phyloP scores from a whole-genome alignment of 1,140 invertebrate species.

The Brachionus rotundiformis region DNA sequence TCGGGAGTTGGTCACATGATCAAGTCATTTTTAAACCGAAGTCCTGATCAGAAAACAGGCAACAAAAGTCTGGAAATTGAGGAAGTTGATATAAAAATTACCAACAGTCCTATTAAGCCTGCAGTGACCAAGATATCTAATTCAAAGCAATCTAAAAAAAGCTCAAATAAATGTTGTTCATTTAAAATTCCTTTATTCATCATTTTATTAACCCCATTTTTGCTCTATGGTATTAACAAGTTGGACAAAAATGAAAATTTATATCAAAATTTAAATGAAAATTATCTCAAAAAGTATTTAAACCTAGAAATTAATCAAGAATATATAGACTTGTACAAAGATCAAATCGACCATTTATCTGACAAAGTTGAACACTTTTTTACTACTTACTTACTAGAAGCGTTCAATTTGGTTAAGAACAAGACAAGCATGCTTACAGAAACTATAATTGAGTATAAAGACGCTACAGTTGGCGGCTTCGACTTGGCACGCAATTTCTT shows the following conservation, averaged over 20 bases:
- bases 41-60: not conserved
- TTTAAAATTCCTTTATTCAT: not conserved
- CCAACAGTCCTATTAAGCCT: not conserved
- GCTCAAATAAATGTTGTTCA: not conserved
- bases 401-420: not conserved
- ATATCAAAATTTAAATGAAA: not conserved
- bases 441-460: conserved; percentile 35
- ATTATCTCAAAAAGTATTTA: conserved; percentile 25
- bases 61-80: not conserved
- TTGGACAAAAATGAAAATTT: not conserved
- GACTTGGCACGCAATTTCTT: conserved; percentile 10
- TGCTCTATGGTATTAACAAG: conserved; percentile 22
- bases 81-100: not conserved
- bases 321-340: not conserved
- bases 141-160: not conserved
- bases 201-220: not conserved
- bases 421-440: not conserved
- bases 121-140: not conserved
- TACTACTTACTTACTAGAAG: not conserved
- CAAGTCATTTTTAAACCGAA: not conserved
- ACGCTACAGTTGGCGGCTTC: not conserved
- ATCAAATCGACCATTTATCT: not conserved
- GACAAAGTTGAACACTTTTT: not conserved
- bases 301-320: not conserved
- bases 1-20: not conserved